These are phyloP conservation scores for Microtus oregoni DNA, from an alignment of 2,113 vertebrate species.

Conservation along the genomic window DNA sequence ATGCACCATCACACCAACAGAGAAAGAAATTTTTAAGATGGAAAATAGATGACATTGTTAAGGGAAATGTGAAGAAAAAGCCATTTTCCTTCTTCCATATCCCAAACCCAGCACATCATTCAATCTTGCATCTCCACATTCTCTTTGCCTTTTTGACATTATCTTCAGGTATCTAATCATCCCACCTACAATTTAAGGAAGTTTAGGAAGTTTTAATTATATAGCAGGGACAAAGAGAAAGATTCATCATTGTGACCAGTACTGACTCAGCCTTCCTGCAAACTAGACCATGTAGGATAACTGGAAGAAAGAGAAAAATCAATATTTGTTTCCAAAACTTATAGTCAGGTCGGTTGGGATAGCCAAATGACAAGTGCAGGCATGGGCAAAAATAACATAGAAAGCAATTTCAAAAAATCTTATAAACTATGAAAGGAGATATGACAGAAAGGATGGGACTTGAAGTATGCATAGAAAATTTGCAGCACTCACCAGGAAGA, in stretches of 20 bases:
- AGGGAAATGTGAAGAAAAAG: not conserved
- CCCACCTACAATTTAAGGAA: not conserved
- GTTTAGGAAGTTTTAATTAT: slow-evolving; percentile 18
- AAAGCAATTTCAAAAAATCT: not conserved
- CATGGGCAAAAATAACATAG: not conserved
- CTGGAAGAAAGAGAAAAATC: not conserved
- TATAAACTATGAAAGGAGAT: not conserved
- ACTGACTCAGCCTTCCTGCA: not conserved
- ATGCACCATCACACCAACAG: not conserved
- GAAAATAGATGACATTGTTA: slow-evolving; percentile 24
- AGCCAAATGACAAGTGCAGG: not conserved
- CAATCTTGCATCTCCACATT: not conserved
- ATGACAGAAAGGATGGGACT: not conserved
- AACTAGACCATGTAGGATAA: not conserved
- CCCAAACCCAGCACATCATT: not conserved
- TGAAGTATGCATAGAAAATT: not conserved
- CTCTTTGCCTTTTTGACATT: not conserved
- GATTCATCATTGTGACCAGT: not conserved
- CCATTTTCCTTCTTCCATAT: not conserved
- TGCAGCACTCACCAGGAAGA: not conserved
- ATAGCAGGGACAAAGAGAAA: not conserved
- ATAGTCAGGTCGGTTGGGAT: not conserved
- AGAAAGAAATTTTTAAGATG: not conserved
- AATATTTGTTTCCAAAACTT: not conserved
- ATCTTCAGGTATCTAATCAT: not conserved